A percentile compares a stretch with the other conserved stretches of the same genome.
Evolutionary conservation across 2,888 invertebrate species (phyloP).

Genomic region (Cyrtodaria siliqua): DNA sequence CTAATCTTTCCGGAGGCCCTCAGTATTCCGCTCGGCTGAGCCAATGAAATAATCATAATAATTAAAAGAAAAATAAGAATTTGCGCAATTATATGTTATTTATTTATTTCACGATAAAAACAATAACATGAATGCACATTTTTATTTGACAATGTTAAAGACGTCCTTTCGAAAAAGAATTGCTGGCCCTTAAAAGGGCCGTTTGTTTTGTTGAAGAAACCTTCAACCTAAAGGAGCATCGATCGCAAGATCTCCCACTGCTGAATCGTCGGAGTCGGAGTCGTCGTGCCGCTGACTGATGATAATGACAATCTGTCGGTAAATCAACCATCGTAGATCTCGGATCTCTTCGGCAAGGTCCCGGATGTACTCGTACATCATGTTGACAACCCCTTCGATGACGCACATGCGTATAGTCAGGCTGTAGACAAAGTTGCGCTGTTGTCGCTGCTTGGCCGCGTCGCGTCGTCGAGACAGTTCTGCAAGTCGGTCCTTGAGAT

Average conservation of each 20-base stretch:
- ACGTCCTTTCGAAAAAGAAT: neutral
- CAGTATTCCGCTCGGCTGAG: too few species aligned
- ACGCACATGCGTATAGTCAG: slow-evolving; percentile 41
- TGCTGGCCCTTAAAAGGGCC: slow-evolving; percentile 60
- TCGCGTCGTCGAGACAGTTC: slow-evolving; percentile 23
- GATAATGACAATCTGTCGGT: slow-evolving; percentile 24
- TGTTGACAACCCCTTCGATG: slow-evolving; percentile 42
- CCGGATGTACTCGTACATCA: slow-evolving; percentile 25
- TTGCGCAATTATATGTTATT: too few species aligned
- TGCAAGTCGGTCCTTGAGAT: slow-evolving; percentile 5
- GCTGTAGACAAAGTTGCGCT: slow-evolving; percentile 33
- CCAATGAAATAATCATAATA: too few species aligned
- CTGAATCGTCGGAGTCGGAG: neutral
- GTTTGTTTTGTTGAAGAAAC: too few species aligned
- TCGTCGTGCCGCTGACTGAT: slow-evolving; percentile 25
- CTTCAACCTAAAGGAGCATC: too few species aligned
- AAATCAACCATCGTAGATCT: slow-evolving; percentile 35
- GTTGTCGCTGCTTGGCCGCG: slow-evolving; percentile 5
- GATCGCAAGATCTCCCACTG: too few species aligned
- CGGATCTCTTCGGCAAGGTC: slow-evolving; percentile 28
- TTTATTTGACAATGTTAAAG: too few species aligned
- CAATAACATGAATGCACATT: too few species aligned
- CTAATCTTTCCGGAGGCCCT: too few species aligned
- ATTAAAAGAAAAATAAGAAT: too few species aligned
- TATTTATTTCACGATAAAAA: too few species aligned